Evolutionary conservation across 2,113 vertebrate genomes (phyloP), one percentile per base, ranked within the genome.

Genomic region (Agapornis roseicollis): DNA sequence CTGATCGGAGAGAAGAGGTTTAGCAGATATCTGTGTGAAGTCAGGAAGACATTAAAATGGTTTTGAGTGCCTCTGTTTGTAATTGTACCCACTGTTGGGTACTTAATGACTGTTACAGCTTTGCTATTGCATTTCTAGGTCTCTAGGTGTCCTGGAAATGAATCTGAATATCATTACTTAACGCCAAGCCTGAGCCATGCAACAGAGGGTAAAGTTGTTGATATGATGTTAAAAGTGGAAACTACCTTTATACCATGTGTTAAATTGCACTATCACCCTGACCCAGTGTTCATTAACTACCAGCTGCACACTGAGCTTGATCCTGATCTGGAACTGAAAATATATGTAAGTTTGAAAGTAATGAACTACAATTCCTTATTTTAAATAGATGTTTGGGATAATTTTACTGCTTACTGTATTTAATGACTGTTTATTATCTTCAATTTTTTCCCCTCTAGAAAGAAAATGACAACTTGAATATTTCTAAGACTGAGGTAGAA

Each of bases 391-490:
- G 17, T 61, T 69, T 14, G 19, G 28, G 29, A 19, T 69, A 1
- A 4, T 71, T 64, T 61, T 80, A 44, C 35, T 86, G 73, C 65
- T 96, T 89, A 71, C 41, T 49, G 9, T 24, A 3, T 33, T 80
- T 33, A 13, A 33, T 84, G 70, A 78, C 72, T 94, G 33, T 64
- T 92, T 63, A 27, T 76, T 95, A 7, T 80, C 69, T 88, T 77
- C 14, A 4, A 22, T 89, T 78, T 77, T 81, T 92, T 74, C 94
- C 14, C 61, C 82, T 96, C 47, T 89, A 99, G 99, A 99, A 99
- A 99, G 98, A 96, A 88, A 97, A 96, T 11, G 99, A 99, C 94
- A 90, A 97, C n/a, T 97, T 99, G 95, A 95, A 98, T 76, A 98
- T 99, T 90, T 97, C 41, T 41, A 41, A 22, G 39, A 83, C 64